Conservation (phyloP, 2,797 vertebrate genomes). For the Sebastes paucispinis region DNA sequence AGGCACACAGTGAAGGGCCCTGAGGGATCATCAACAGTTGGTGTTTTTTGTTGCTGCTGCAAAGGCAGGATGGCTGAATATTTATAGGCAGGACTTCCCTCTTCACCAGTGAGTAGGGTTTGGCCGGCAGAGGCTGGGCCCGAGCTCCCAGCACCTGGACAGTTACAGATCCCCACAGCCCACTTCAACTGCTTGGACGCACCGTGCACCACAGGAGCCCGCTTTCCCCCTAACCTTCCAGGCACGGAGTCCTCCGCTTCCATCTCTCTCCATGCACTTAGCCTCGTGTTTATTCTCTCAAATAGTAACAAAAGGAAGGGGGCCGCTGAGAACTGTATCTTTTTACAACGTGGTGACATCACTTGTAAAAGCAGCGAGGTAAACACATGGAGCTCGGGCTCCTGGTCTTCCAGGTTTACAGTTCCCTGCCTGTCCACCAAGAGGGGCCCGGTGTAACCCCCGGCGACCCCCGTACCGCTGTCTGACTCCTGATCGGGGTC, state of each 20-base stretch:
- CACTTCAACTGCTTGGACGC: conserved; percentile 62
- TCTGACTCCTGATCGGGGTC: conserved; percentile 69
- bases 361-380: conserved; percentile 74
- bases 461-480: conserved; percentile 50
- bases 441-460: conserved; percentile 50
- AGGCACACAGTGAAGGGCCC: conserved; percentile 25
- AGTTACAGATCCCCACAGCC: conserved; percentile 78
- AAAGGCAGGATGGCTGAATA: conserved; percentile 54
- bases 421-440: conserved; percentile 64
- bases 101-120: conserved; percentile 46
- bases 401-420: conserved; percentile 75
- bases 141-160: conserved; percentile 73
- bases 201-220: conserved; percentile 51
- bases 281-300: conserved; percentile 71
- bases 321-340: conserved; percentile 73
- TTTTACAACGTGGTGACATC: conserved; percentile 82
- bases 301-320: conserved; percentile 75
- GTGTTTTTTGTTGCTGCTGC: conserved; percentile 69
- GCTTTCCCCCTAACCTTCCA: conserved; percentile 22
- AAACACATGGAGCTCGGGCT: conserved; percentile 70
- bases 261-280: conserved; percentile 56
- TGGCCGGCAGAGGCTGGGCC: conserved; percentile 49
- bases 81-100: conserved; percentile 66
- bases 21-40: conserved; percentile 50
- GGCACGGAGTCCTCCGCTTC: conserved; percentile 28